Conservation (phyloP, 1,140 invertebrate species). For the Hypothenemus hampei region DNA sequence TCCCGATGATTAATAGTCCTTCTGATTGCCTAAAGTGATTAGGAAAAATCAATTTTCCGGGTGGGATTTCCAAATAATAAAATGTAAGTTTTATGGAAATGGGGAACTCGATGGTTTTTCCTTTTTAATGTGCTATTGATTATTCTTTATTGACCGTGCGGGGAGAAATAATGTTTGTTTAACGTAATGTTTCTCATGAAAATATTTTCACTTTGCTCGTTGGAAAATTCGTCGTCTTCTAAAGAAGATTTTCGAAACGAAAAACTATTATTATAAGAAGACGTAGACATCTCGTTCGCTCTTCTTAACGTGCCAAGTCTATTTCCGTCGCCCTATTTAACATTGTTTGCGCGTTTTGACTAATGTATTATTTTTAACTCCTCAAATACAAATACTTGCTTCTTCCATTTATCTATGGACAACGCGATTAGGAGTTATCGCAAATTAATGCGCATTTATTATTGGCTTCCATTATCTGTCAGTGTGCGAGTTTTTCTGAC, state of each 20-base stretch:
- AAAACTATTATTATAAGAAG: constrained; percentile 22
- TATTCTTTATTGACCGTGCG: constrained; percentile 11
- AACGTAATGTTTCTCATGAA: constrained; percentile 8
- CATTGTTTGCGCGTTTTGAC: constrained; percentile 40
- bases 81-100: constrained; percentile 9
- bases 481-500: not conserved
- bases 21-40: constrained; percentile 13
- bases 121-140: constrained; percentile 15
- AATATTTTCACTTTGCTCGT: constrained; percentile 13
- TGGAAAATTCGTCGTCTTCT: too few species aligned
- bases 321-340: constrained; percentile 41
- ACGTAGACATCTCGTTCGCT: constrained; percentile 20
- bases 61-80: constrained; percentile 7
- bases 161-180: constrained; percentile 16
- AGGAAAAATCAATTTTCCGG: constrained; percentile 16
- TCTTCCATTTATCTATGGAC: constrained; percentile 13
- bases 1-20: constrained; percentile 10
- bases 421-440: too few species aligned
- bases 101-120: constrained; percentile 2
- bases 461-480: not conserved
- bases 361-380: constrained; percentile 40
- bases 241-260: constrained; percentile 1
- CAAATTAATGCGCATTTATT: too few species aligned
- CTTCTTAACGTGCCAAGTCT: constrained; percentile 38
- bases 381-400: constrained; percentile 15